Percentiles rank a stretch among this genome's conserved stretches.
Conservation (phyloP, 92 coral and sea anemone genomes). For the Phenganax marumi region DNA sequence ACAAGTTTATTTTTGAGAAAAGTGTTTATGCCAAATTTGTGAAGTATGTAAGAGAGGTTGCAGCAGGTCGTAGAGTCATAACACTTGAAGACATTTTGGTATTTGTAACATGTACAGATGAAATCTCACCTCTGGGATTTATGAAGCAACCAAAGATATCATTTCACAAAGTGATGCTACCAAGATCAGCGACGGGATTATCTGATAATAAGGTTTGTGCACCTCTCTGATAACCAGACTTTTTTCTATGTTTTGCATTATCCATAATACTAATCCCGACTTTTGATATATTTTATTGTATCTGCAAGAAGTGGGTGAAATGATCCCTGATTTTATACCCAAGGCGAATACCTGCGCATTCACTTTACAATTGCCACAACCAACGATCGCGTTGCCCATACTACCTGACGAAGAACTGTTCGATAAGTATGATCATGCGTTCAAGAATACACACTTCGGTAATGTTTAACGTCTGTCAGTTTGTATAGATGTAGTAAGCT, state of each 20-base stretch:
- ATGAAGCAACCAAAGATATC: not conserved
- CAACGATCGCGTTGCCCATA: slow-evolving; percentile 17
- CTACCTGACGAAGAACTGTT: slow-evolving; percentile 54
- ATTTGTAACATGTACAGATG: not conserved
- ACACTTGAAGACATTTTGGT: slow-evolving; percentile 8
- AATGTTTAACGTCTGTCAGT: too few relatives aligned
- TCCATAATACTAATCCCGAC: too few relatives aligned
- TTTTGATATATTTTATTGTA: too few relatives aligned
- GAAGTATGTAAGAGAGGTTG: slow-evolving; percentile 18
- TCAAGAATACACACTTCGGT: slow-evolving; percentile 51
- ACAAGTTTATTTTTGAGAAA: slow-evolving; percentile 15
- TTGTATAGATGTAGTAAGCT: too few relatives aligned
- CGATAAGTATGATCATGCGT: slow-evolving; percentile 39
- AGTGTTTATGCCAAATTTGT: not conserved
- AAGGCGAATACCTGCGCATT: slow-evolving; percentile 51
- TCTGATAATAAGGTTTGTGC: too few relatives aligned
- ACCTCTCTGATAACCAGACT: too few relatives aligned
- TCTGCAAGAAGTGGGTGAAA: slow-evolving; percentile 12
- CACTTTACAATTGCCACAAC: slow-evolving; percentile 47
- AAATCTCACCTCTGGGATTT: not conserved
- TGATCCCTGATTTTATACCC: slow-evolving; percentile 46
- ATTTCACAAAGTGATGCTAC: too few relatives aligned
- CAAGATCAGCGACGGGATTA: too few relatives aligned
- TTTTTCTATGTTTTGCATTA: too few relatives aligned
- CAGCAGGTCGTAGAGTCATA: slow-evolving; percentile 4